phyloP scores from a whole-genome alignment of 2,888 invertebrate genomes.

The Spialia ferax region DNA sequence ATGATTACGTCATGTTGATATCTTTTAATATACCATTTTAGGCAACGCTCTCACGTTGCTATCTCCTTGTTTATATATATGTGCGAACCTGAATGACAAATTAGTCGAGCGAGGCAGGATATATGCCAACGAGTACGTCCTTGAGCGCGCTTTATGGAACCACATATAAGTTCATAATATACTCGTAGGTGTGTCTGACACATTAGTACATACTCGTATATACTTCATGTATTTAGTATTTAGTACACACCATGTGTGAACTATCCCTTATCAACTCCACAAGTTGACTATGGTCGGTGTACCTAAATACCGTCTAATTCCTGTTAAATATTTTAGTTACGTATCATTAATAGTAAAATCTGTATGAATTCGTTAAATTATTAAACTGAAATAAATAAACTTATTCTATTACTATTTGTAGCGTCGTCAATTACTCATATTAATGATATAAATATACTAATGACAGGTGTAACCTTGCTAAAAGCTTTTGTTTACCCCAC shows the following conservation, averaged over 20 bases:
- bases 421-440: neutral
- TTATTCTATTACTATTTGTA: neutral
- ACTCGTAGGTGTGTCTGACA: too few species aligned
- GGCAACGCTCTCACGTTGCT: constrained; percentile 1
- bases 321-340: too few species aligned
- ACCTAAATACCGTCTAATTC: too few species aligned
- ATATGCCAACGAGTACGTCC: neutral
- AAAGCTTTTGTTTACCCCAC: constrained; percentile 1
- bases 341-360: too few species aligned
- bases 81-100: constrained; percentile 12
- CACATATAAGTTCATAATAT: neutral
- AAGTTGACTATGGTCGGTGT: too few species aligned
- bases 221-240: too few species aligned
- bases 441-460: neutral
- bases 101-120: constrained; percentile 15
- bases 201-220: too few species aligned
- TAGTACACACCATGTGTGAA: too few species aligned
- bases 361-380: too few species aligned
- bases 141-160: neutral
- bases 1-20: neutral
- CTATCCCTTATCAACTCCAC: too few species aligned
- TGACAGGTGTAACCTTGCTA: neutral
- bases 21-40: neutral
- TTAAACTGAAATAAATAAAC: too few species aligned
- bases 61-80: neutral